Conservation (phyloP, 2,888 invertebrate genomes). For the Drosophila macrothrix region DNA sequence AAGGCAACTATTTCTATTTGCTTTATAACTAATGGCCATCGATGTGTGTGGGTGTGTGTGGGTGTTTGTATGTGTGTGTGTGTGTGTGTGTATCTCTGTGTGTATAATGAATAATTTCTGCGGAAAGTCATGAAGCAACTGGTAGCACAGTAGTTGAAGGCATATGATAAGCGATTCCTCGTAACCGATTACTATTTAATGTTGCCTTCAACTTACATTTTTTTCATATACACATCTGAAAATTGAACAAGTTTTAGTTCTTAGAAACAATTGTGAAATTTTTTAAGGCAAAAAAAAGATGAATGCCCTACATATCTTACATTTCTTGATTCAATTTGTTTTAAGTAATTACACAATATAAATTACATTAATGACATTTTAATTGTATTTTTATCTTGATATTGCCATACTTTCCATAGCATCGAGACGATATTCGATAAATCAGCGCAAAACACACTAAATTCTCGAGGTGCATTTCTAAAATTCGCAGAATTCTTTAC, state of each 20-base stretch:
- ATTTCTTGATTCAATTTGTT: not conserved
- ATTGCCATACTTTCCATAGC: not conserved
- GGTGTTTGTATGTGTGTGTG: not conserved
- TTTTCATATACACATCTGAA: not conserved
- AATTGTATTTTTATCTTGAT: not conserved
- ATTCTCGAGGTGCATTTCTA: not conserved
- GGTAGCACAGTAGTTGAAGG: slow-evolving; percentile 12
- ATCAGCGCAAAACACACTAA: not conserved
- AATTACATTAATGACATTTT: not conserved
- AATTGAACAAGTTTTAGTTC: not conserved
- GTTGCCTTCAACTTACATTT: not conserved
- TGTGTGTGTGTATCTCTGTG: not conserved
- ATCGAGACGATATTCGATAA: not conserved
- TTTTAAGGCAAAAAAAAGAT: not conserved
- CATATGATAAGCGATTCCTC: slow-evolving; percentile 4
- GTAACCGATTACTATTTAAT: not conserved
- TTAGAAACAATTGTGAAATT: not conserved
- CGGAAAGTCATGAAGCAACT: slow-evolving; percentile 19
- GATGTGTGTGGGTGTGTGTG: slow-evolving; percentile 1
- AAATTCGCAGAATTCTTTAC: not conserved
- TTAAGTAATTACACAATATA: not conserved
- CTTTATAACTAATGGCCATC: slow-evolving; percentile 42
- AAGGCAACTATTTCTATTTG: slow-evolving; percentile 40
- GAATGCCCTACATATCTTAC: not conserved
- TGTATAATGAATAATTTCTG: slow-evolving; percentile 3